Evolutionary conservation across 1,140 invertebrate species (phyloP).

Genomic region (Chelonus insularis): DNA sequence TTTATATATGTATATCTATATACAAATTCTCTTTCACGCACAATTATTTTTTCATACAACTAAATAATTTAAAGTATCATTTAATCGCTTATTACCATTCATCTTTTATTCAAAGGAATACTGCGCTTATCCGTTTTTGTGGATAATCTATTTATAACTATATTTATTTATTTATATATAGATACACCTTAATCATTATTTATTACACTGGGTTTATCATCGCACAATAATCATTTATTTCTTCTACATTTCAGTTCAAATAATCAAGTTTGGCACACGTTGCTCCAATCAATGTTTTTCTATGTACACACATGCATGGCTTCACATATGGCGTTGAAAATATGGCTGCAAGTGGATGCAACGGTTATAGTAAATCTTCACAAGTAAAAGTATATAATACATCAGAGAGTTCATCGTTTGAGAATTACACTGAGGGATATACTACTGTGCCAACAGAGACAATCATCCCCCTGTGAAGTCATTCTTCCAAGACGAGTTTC

Average conservation of each 20-base stretch:
- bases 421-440: not conserved
- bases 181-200: conserved; percentile 24
- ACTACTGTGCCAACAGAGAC: not conserved
- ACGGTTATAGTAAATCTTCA: too few relatives aligned
- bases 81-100: not conserved
- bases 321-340: conserved; percentile 12
- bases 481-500: conserved; percentile 26
- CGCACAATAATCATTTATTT: conserved; percentile 3
- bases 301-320: conserved; percentile 4
- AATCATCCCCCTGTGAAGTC: conserved; percentile 4
- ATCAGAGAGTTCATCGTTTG: too few relatives aligned
- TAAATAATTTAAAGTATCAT: conserved; percentile 18
- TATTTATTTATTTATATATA: conserved; percentile 17
- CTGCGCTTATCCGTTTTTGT: conserved; percentile 38
- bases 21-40: not conserved
- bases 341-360: conserved; percentile 4
- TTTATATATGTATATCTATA: too few relatives aligned
- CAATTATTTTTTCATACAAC: not conserved
- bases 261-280: conserved; percentile 57
- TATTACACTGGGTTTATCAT: conserved; percentile 47
- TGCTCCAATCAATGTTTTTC: conserved; percentile 33
- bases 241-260: conserved; percentile 33
- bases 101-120: conserved; percentile 47
- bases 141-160: not conserved
- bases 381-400: too few relatives aligned